phyloP scores from a whole-genome alignment of 37 sponge, comb jelly and placozoan species.

The Beroe forskalii region DNA sequence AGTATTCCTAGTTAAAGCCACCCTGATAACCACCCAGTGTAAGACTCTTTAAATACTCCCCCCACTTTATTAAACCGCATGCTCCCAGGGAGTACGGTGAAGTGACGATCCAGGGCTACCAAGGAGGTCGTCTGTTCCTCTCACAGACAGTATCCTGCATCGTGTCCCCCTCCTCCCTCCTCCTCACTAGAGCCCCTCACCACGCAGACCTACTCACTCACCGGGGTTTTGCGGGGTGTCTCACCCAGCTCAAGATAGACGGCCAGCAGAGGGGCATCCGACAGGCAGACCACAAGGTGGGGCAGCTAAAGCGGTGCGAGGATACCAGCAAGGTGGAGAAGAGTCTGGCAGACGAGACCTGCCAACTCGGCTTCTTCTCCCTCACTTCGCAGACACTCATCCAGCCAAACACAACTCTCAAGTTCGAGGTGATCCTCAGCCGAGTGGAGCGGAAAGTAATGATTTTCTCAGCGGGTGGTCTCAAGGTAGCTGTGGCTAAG shows the following conservation, averaged over 20 bases:
- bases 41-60: no score
- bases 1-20: no score
- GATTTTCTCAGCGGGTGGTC: background rate
- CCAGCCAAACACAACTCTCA: background rate
- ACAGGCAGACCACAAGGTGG: background rate
- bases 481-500: background rate
- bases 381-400: background rate
- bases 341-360: background rate
- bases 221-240: background rate
- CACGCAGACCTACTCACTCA: background rate
- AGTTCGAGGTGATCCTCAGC: background rate
- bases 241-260: slow-evolving; percentile 8
- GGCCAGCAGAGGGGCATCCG: background rate
- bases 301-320: background rate
- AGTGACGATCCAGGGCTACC: background rate
- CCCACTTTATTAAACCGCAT: no score
- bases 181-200: background rate
- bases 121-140: background rate
- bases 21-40: no score
- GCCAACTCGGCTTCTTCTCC: background rate
- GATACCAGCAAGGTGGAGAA: background rate
- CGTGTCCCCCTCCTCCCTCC: background rate
- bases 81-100: background rate
- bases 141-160: background rate
- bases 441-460: background rate